Percentiles rank a stretch among this genome's conserved stretches.
Conservation (phyloP, 2,113 vertebrate genomes). For the Coracopsis vasa region DNA sequence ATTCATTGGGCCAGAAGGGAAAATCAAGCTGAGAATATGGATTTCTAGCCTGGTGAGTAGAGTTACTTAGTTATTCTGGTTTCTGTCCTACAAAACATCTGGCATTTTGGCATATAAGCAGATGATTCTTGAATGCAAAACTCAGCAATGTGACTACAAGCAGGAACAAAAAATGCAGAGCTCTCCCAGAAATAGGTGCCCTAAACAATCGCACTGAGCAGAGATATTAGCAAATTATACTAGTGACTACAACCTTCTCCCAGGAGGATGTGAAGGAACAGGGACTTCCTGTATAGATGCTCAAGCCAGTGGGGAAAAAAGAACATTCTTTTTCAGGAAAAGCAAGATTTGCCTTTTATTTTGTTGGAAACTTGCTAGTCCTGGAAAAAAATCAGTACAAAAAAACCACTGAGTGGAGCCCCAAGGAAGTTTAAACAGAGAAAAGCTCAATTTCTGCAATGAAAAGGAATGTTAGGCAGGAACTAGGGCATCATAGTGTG, state of each 20-base stretch:
- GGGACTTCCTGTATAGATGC: not conserved
- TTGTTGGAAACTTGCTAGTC: not conserved
- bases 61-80: not conserved
- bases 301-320: not conserved
- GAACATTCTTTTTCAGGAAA: not conserved
- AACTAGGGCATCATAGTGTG: not conserved
- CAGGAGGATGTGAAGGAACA: not conserved
- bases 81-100: not conserved
- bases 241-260: not conserved
- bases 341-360: not conserved
- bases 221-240: not conserved
- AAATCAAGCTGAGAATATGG: not conserved
- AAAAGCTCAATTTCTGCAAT: not conserved
- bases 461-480: not conserved
- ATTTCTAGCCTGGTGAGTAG: not conserved
- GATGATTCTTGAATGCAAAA: not conserved
- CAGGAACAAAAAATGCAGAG: not conserved
- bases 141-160: not conserved
- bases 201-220: not conserved
- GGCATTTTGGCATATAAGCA: not conserved
- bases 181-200: not conserved
- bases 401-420: not conserved
- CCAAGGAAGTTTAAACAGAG: not conserved
- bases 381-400: not conserved
- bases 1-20: not conserved